A percentile compares a stretch with the other conserved stretches of the same genome.
These are phyloP conservation scores for Apamea epomidion DNA, from an alignment of 2,888 invertebrate species.

Conservation along the genomic window DNA sequence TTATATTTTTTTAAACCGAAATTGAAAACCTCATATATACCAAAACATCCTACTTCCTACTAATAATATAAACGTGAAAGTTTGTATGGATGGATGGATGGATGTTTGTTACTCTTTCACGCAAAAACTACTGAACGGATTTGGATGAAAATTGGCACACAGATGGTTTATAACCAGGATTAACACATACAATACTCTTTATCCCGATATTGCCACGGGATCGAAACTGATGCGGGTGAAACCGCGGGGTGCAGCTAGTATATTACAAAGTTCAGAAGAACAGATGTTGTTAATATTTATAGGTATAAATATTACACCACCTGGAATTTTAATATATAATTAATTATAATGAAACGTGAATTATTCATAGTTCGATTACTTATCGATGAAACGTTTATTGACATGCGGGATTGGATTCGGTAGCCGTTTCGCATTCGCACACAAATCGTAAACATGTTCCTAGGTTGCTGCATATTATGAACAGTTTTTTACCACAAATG, in stretches of 20 bases:
- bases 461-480: slow-evolving; percentile 18
- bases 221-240: no score
- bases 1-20: not conserved
- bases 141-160: no score
- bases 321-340: not conserved
- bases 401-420: slow-evolving; percentile 46
- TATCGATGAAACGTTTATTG: slow-evolving; percentile 45
- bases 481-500: slow-evolving; percentile 39
- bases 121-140: no score
- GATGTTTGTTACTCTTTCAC: no score
- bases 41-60: no score
- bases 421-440: slow-evolving; percentile 38
- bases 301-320: slow-evolving; percentile 14
- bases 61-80: no score
- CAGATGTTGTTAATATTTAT: not conserved
- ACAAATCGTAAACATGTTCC: slow-evolving; percentile 45
- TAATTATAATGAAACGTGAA: slow-evolving; percentile 33
- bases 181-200: no score
- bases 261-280: not conserved
- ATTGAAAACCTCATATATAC: not conserved
- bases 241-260: no score
- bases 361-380: slow-evolving; percentile 50
- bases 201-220: no score
- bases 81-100: no score
- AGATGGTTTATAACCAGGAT: no score